These are phyloP conservation scores for Julus scanicus DNA, from an alignment of 2,888 invertebrate genomes.

Conservation along the genomic window DNA sequence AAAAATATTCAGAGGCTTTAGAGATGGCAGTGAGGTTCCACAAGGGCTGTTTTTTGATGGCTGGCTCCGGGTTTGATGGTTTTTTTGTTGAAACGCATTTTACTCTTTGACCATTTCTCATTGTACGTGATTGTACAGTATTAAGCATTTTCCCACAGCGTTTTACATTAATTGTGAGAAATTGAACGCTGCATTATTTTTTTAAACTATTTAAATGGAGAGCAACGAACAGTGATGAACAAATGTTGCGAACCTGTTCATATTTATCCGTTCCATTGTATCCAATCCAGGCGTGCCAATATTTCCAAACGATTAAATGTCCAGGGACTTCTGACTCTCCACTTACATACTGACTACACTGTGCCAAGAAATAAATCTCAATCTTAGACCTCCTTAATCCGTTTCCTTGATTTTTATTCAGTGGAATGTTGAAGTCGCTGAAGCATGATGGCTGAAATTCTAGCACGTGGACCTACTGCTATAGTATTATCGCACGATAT, in stretches of 20 bases:
- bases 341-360: constrained; percentile 37
- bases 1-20: constrained; percentile 52
- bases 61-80: constrained; percentile 55
- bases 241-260: constrained; percentile 45
- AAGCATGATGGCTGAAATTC: background rate
- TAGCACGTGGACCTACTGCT: background rate
- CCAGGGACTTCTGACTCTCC: background rate
- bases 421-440: constrained; percentile 44
- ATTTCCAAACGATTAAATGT: background rate
- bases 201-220: constrained; percentile 47
- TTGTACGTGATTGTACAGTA: constrained; percentile 52
- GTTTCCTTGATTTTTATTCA: constrained; percentile 37
- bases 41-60: constrained; percentile 49
- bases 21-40: constrained; percentile 51
- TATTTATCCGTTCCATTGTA: constrained; percentile 6
- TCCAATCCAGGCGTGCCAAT: background rate
- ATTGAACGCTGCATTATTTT: constrained; percentile 43
- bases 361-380: constrained; percentile 44
- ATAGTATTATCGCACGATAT: constrained; percentile 19
- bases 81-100: constrained; percentile 51
- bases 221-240: constrained; percentile 45
- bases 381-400: constrained; percentile 44
- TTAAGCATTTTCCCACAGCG: constrained; percentile 47
- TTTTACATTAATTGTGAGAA: constrained; percentile 45
- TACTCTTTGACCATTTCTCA: constrained; percentile 37